Base-by-base conservation (phyloP, 2,113 vertebrate genomes). In the Rhea americana region DNA sequence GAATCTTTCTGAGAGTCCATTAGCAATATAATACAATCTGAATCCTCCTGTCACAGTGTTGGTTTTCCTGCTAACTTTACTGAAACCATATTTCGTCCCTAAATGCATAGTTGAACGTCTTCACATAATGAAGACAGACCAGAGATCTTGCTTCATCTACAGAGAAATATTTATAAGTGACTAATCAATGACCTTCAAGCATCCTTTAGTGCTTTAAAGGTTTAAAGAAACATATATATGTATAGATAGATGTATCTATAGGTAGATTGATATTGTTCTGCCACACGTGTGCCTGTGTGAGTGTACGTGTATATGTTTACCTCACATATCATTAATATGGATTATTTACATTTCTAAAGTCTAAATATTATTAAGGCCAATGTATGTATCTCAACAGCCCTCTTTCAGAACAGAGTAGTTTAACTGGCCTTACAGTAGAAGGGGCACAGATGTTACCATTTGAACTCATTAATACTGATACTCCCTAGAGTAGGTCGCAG, bases 181-280 rank as follows among this genome's bases (percentile, higher is more conserved):
- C 26, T 80, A 87, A 48, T 15, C 28, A 63, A 18, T 30, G 19
- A 53, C 45, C 20, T 53, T 50, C 50, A 75, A 63, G 13, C 37
- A n/a, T 82, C 8, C 7, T 5, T 72, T 47, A 18, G 18, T 15
- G 32, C 66, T 80, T 48, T 30, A 76, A 51, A 71, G 12, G 24
- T 35, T 67, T 48, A 39, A 13, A 2, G 2, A 16, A 30, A 50
- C 2, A 11, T 39, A 19, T 48, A 0, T 58, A 32, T 48, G 0
- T 58, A 32, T 41, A 76, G 39, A 71, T 21, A 80, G n/a, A 35
- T 8, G 20, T 22, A 50, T 2, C 45, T 6, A n/a, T 3, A 35
- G 35, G 35, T 35, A 35, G 35, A 35, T 6, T 35, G 35, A 58
- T 58, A 58, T 9, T 58, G 28, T 32, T 58, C 55, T 56, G 28